Conservation (phyloP, 2,888 invertebrate genomes). For the Clunio marinus region DNA sequence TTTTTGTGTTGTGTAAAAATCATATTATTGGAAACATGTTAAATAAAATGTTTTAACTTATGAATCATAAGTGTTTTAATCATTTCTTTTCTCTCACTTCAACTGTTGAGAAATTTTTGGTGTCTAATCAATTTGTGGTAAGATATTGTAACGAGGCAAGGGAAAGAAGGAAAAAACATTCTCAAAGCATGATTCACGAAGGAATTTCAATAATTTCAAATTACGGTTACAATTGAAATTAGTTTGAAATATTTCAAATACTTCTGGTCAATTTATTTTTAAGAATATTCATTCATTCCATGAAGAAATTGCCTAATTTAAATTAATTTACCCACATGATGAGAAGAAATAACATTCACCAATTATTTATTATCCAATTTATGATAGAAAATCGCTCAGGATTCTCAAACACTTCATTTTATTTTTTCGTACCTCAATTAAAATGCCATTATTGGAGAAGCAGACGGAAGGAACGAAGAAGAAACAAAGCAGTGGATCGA, state of each 20-base stretch:
- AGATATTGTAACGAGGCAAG: too few relatives aligned
- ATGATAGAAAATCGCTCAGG: conserved; percentile 33
- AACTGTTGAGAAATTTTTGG: too few relatives aligned
- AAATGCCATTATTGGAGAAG: neutral
- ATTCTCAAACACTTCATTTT: conserved; percentile 11
- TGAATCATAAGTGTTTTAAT: neutral
- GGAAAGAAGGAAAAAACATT: too few relatives aligned
- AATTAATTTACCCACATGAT: neutral
- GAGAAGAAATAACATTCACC: neutral
- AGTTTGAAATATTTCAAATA: conserved; percentile 23
- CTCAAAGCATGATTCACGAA: conserved; percentile 5
- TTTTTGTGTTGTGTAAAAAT: too few relatives aligned
- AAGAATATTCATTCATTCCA: too few relatives aligned
- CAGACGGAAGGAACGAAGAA: neutral
- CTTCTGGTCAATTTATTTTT: neutral
- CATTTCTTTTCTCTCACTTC: too few relatives aligned
- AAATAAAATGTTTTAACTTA: neutral
- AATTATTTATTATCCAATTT: conserved; percentile 30
- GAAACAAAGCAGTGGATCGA: neutral
- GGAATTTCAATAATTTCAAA: conserved; percentile 25
- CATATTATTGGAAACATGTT: too few relatives aligned
- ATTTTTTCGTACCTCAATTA: conserved; percentile 3
- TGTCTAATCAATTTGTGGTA: neutral
- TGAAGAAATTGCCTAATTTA: neutral
- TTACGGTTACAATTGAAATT: conserved; percentile 12